Percentiles rank a stretch among this genome's conserved stretches.
Evolutionary conservation across 2,797 vertebrate species (phyloP).

Genomic region (Hypotaenidia okinawae): DNA sequence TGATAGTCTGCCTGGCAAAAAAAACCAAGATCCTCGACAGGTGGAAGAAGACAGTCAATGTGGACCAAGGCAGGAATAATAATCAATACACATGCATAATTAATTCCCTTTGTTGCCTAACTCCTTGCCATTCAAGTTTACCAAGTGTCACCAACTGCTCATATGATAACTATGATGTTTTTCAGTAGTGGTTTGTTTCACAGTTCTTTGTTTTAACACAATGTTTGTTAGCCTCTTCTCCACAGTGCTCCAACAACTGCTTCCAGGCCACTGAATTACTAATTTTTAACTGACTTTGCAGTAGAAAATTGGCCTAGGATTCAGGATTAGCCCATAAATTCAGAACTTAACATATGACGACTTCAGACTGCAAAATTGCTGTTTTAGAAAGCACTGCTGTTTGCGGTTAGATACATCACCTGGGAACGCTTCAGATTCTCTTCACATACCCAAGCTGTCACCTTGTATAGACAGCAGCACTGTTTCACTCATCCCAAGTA

Average conservation of each 20-base stretch:
- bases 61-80: not conserved
- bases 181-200: not conserved
- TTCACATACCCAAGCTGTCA: not conserved
- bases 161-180: not conserved
- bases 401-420: not conserved
- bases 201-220: not conserved
- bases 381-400: not conserved
- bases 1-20: not conserved
- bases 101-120: not conserved
- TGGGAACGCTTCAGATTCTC: not conserved
- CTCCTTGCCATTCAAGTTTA: not conserved
- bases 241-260: not conserved
- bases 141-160: not conserved
- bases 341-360: not conserved
- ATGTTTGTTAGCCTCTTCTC: not conserved
- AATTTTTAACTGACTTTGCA: not conserved
- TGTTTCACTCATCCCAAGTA: not conserved
- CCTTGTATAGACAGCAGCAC: not conserved
- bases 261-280: not conserved
- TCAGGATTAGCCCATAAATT: not conserved
- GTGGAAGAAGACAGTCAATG: not conserved
- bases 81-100: accelerated
- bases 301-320: not conserved
- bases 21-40: not conserved
- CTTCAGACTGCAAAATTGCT: not conserved